Base-by-base conservation (phyloP, 2,888 invertebrate species). In the Lathronympha strigana region DNA sequence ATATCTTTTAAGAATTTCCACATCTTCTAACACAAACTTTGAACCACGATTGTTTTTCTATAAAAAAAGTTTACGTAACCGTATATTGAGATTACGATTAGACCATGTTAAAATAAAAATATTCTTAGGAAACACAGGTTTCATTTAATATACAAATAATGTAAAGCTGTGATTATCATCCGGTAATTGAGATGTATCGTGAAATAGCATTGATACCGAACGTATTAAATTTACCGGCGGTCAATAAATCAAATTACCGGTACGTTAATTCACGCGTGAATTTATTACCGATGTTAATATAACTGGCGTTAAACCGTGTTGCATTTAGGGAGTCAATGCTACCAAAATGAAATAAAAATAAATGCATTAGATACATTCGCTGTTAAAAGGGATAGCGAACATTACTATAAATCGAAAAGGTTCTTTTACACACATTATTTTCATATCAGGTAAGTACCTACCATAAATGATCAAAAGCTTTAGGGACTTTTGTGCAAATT, bases 181-280 rank as follows among this genome's bases (percentile, higher is more conserved):
- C 38, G 54, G 36, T 66, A 66, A 66, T 66, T 54, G 66, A 54
- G 66, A 66, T 61, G 61, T 54, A 66, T 66, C 54, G 54, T 28
- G 51, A 54, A 61, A 64, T 51, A 53, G 60, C 66, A 66, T 54
- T 66, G 61, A 66, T 66, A 66, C 47, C 31, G 40, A 40, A 54
- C 21, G 66, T 61, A 60, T 60, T 60, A 60, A 66, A 66, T 66
- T 61, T 49, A 61, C 60, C 51, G 47, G 66, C 49, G 66, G 61
- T 61, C 64, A 61, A 66, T 66, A 66, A 66, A 66, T 66, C 66
- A 66, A 66, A 66, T 66, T 66, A 66, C 60, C 49, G 61, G 36
- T 53, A 64, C 60, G 64, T 60, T 64, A 60, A 64, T 61, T 61
- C 66, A 54, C 23, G 61, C 38, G 58, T 28, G 58, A 61, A 66